Base-by-base conservation (phyloP, 2,113 vertebrate genomes). In the Pampusana beccarii region DNA sequence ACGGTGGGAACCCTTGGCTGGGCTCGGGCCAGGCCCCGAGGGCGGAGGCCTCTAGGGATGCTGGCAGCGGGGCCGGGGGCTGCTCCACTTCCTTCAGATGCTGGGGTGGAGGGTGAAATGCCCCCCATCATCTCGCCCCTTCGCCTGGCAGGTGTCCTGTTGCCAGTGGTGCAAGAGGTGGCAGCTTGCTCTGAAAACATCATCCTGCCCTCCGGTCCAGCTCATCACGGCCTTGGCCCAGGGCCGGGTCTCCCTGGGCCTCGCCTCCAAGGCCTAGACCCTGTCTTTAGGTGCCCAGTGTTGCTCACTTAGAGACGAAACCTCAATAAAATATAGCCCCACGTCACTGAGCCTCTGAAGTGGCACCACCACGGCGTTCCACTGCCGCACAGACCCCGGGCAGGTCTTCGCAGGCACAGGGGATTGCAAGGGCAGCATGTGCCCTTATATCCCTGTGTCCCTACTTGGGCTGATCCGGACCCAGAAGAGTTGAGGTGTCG, bases 301-400 rank as follows among this genome's bases (percentile, higher is more conserved):
- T 14, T 4, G 44, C 38, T 70, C 12, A 4, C 62, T 44, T 20
- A 5, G 42, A 85, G 58, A 25, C 2, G 31, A n/a, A 9, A 18
- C 26, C 51, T 79, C 61, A 6, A 13, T 6, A 14, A 51, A 54
- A n/a, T 10, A 17, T 0, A 31, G 4, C 14, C 33, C 17, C 1
- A 8, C 21, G 28, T 11, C 33, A 5, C 40, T 0, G 73, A 40
- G 16, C 65, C 74, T 34, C 4, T 2, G 15, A 12, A 42, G 56
- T 0, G 13, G 31, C 77, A 19, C 16, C 5, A 3, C 38, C 8
- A 9, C 33, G 9, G 10, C 19, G 23, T 60, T 21, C 1, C 2
- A 10, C 2, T 25, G 58, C 62, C 3, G 5, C 28, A 23, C 25
- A 44, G 33, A 20, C 8, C 9, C 34, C 13, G 9, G 74, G 40